Evolutionary conservation across 2,113 vertebrate genomes (phyloP).

Genomic region (Cottus gobio): DNA sequence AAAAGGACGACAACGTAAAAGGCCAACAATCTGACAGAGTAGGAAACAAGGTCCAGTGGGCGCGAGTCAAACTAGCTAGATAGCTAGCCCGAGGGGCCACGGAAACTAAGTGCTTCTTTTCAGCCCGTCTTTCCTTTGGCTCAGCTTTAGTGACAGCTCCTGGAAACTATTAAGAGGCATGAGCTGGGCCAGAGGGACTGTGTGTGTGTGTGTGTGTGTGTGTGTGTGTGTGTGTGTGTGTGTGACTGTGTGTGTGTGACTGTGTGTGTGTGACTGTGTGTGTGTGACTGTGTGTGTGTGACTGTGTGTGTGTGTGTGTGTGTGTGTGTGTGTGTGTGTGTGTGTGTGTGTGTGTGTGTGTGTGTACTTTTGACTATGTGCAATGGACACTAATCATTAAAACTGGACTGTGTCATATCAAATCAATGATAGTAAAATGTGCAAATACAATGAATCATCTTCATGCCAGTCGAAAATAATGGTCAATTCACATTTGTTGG

Average conservation of each 20-base stretch:
- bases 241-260: constrained; percentile 28
- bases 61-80: constrained; percentile 44
- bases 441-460: constrained; percentile 26
- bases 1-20: constrained; percentile 25
- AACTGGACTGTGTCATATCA: constrained; percentile 21
- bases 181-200: constrained; percentile 35
- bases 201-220: constrained; percentile 17
- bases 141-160: constrained; percentile 57
- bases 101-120: constrained; percentile 56
- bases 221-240: constrained; percentile 39
- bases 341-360: constrained; percentile 31
- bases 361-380: constrained; percentile 39
- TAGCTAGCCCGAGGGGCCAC: constrained; percentile 37
- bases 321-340: constrained; percentile 1
- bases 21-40: constrained; percentile 35
- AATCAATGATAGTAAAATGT: constrained; percentile 30
- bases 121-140: constrained; percentile 69
- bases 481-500: background rate
- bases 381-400: constrained; percentile 33
- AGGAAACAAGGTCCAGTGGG: constrained; percentile 20
- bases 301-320: constrained; percentile 6
- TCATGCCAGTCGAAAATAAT: constrained; percentile 12
- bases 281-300: constrained; percentile 36
- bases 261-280: constrained; percentile 32
- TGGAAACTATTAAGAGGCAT: constrained; percentile 68